Evolutionary conservation across 2,888 invertebrate genomes (phyloP).

Genomic region (Germaria angustata): DNA sequence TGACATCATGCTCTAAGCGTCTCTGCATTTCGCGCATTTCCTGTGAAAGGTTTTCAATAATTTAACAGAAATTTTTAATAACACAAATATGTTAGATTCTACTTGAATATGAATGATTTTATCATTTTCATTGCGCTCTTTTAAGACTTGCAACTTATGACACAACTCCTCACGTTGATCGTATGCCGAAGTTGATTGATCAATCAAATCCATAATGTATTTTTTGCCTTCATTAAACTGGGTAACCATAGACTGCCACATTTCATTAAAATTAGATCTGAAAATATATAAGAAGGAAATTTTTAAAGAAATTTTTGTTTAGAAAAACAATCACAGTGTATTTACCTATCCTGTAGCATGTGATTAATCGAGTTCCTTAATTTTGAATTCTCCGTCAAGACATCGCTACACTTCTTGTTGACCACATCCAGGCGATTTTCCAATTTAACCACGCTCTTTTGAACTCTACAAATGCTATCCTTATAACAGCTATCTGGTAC

Average conservation of each 20-base stretch:
- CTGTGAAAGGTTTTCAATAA: constrained; percentile 73
- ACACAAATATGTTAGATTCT: neutral
- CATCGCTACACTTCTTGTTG: constrained; percentile 87
- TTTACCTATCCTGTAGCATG: constrained; percentile 87
- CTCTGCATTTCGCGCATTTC: constrained; percentile 94
- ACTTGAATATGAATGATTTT: constrained; percentile 84
- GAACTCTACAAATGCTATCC: constrained; percentile 78
- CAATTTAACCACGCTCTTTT: constrained; percentile 83
- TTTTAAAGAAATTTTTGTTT: no score
- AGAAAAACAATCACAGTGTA: neutral
- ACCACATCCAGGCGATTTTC: constrained; percentile 89
- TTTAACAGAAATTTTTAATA: neutral
- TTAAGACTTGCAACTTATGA: constrained; percentile 88
- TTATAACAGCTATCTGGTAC: constrained; percentile 81
- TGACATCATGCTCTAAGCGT: constrained; percentile 91
- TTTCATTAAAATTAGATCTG: constrained; percentile 89
- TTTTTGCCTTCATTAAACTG: constrained; percentile 89
- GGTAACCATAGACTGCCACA: constrained; percentile 89
- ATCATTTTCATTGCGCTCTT: constrained; percentile 88
- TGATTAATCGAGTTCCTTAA: constrained; percentile 90
- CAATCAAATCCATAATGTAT: constrained; percentile 91
- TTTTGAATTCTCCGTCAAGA: constrained; percentile 86
- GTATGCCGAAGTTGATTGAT: constrained; percentile 92
- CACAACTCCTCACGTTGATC: constrained; percentile 92
- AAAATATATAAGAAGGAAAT: neutral